Evolutionary conservation across 2,797 vertebrate species (phyloP), one percentile per base, ranked within the genome.

Genomic region (Acipenser ruthenus): DNA sequence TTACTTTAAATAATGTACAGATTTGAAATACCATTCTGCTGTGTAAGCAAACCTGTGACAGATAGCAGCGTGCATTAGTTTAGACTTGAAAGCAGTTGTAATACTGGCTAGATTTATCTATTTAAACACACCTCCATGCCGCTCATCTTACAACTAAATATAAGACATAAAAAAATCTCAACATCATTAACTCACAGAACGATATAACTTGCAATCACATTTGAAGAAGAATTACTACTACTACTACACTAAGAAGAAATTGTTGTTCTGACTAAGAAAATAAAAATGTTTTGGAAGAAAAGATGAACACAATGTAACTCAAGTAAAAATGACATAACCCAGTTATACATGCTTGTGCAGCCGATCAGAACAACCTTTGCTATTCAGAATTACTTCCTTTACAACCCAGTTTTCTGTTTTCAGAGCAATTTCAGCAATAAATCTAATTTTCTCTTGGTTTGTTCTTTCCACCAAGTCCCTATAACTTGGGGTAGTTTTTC

Each of bases 41-140:
- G 15, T 58, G 55, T 49, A 67, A 72, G 60, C 47, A 7, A 77
- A 67, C 50, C 18, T 64, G 72, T 69, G 55, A 68, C 67, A 73
- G 58, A 12, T 60, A 75, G 74, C 74, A 60, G 64, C 69, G 72
- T 73, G 71, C 70, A 79, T 74, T 65, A 0, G 76, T 77, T 77
- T 67, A 68, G 78, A 79, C 80, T 76, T 67, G 76, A 80, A 81
- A 62, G 13, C 15, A 62, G 23, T 63, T 62, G 56, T 51, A 72
- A 84, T 73, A 69, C 81, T 77, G 87, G 37, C 5, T 37, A 5
- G 37, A 84, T 83, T 82, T 77, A 80, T 84, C 83, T 80, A 73
- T 73, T 86, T 82, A 79, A 88, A 89, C 37, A 5, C 87, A 80
- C 79, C 72, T 80, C 77, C 87, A 88, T 80, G 79, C 80, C 81